These are phyloP conservation scores for Psittacula derbiana DNA, from an alignment of 2,797 vertebrate genomes.

Conservation along the genomic window DNA sequence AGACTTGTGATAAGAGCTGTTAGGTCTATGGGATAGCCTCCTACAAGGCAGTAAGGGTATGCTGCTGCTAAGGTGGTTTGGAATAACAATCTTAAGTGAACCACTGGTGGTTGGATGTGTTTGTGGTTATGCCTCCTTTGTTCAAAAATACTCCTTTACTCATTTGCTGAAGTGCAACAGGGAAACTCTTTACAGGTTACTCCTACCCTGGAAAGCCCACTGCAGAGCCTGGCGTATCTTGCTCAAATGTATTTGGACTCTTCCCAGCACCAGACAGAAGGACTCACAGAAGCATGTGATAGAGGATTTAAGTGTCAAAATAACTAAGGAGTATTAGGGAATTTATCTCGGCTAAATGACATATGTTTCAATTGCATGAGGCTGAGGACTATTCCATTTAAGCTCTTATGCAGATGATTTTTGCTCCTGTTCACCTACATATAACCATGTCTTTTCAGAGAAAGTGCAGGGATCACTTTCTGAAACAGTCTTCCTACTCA, in stretches of 20 bases:
- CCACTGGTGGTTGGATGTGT: background rate
- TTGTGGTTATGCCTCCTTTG: background rate
- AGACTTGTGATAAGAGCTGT: background rate
- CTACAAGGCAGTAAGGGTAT: background rate
- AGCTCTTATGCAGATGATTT: conserved; percentile 3
- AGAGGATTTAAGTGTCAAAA: conserved; percentile 54
- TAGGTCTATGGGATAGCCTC: background rate
- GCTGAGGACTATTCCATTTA: conserved; percentile 20
- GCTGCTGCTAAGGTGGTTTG: background rate
- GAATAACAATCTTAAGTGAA: background rate
- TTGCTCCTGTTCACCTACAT: background rate
- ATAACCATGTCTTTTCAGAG: background rate
- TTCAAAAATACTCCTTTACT: background rate
- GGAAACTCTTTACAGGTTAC: background rate
- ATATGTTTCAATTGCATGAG: conserved; percentile 52
- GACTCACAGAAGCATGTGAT: background rate
- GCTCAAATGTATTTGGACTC: background rate
- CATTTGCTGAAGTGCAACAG: background rate
- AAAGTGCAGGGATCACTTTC: background rate
- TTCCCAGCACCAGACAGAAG: conserved; percentile 14
- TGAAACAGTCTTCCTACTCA: background rate
- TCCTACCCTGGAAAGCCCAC: background rate
- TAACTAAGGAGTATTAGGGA: conserved; percentile 51
- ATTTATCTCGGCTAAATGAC: conserved; percentile 56
- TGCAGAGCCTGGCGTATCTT: background rate